Percentiles rank a stretch among this genome's conserved stretches.
Evolutionary conservation across 1,140 invertebrate genomes (phyloP).

Genomic region (Diploscapter pachys): DNA sequence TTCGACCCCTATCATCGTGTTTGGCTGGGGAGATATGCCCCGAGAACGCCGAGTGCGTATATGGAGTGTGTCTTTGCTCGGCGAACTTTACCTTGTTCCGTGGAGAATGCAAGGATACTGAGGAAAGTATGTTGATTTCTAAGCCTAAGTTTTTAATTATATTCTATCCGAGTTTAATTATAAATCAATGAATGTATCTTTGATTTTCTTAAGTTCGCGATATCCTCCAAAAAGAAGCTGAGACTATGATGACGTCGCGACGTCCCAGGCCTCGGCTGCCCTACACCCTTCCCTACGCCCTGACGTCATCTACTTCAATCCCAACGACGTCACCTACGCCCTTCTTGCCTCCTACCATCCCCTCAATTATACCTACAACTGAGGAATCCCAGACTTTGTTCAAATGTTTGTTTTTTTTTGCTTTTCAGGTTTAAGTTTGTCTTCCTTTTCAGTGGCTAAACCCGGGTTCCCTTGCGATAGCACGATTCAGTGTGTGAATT

Average conservation of each 20-base stretch:
- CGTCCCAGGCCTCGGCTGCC: not conserved
- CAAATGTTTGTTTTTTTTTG: slow-evolving; percentile 7
- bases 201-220: too few relatives aligned
- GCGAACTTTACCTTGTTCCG: slow-evolving; percentile 24
- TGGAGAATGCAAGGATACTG: slow-evolving; percentile 23
- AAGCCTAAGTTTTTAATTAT: slow-evolving; percentile 9
- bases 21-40: slow-evolving; percentile 35
- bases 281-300: not conserved
- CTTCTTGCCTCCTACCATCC: not conserved
- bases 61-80: slow-evolving; percentile 40
- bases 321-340: not conserved
- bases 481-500: slow-evolving; percentile 20
- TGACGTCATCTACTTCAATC: not conserved
- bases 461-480: slow-evolving; percentile 33
- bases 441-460: slow-evolving; percentile 32
- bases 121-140: slow-evolving; percentile 16
- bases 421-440: slow-evolving; percentile 3
- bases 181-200: too few relatives aligned
- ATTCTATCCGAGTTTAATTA: not conserved
- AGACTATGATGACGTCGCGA: slow-evolving; percentile 17
- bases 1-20: slow-evolving; percentile 37
- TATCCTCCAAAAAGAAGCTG: too few relatives aligned
- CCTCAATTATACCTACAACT: not conserved
- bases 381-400: slow-evolving; percentile 3
- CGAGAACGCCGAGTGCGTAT: slow-evolving; percentile 32